phyloP scores from a whole-genome alignment of 2,888 invertebrate species.

The Emmelina monodactyla region DNA sequence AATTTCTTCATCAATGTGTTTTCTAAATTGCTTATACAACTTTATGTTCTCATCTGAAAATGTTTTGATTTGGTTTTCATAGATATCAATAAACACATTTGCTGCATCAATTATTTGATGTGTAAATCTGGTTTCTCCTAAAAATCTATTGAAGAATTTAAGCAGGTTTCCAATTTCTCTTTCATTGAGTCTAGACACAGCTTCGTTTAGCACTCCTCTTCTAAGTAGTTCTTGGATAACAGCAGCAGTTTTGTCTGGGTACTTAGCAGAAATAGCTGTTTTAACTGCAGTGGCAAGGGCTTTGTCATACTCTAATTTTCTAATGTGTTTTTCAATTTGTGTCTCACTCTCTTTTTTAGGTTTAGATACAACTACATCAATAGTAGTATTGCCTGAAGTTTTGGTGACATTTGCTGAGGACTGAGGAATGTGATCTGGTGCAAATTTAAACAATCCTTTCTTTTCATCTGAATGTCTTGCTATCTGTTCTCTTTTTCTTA shows the following conservation, averaged over 20 bases:
- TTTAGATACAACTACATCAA: constrained; percentile 63
- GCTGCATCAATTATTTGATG: constrained; percentile 77
- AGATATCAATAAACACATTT: constrained; percentile 78
- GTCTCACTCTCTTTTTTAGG: constrained; percentile 38
- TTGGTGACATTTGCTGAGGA: too few relatives aligned
- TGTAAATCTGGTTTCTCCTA: constrained; percentile 79
- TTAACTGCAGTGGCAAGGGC: constrained; percentile 77
- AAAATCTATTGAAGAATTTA: constrained; percentile 76
- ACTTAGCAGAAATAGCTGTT: constrained; percentile 65
- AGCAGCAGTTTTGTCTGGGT: constrained; percentile 80
- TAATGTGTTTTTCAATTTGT: constrained; percentile 74
- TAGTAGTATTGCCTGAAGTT: constrained; percentile 17
- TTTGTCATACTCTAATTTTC: constrained; percentile 82
- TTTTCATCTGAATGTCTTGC: constrained; percentile 35
- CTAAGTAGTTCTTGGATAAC: constrained; percentile 88
- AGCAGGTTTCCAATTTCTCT: constrained; percentile 72
- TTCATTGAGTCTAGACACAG: constrained; percentile 76
- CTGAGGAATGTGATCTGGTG: constrained; percentile 45
- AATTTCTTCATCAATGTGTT: constrained; percentile 72
- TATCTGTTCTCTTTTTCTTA: constrained; percentile 77
- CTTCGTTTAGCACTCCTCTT: constrained; percentile 78
- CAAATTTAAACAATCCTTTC: constrained; percentile 53
- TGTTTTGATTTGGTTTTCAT: constrained; percentile 69
- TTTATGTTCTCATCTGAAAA: constrained; percentile 69
- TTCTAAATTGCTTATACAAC: constrained; percentile 67